Base-by-base conservation (phyloP, 2,888 invertebrate species). In the Gnatocerus cornutus region DNA sequence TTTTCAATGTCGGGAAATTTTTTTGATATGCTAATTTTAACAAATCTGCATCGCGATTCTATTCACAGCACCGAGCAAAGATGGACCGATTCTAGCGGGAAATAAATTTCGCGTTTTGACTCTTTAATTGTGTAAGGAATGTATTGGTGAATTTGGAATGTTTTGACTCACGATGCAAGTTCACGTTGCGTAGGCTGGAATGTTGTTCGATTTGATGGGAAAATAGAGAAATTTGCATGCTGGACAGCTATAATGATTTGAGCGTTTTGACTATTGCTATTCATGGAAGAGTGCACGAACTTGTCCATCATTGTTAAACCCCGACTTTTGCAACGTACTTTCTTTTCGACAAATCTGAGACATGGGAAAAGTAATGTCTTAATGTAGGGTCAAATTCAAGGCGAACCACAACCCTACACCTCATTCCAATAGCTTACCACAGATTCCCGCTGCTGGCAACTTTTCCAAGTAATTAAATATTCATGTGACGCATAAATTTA, bases 201-300 rank as follows among this genome's bases (percentile, higher is more conserved):
- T 73, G 73, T 58, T 64, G 71, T 59, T 70, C 61, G 56, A 68
- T 66, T 71, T 66, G 65, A 72, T 63, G 56, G 29, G 63, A 63
- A 63, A 55, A 50, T 50, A 43, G 41, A 37, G 37, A 21, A 56
- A 37, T 21, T 55, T 27, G 68, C 65, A 65, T 71, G 71, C 53
- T 71, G 74, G 69, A 37, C 33, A 48, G 29, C n/a, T 10, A 27
- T 50, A 46, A 16, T 46, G 4, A 46, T 21, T 46, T 21, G n/a
- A n/a, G 13, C 46, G 16, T 46, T 46, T 46, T 46, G 46, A 46
- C 46, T 41, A 39, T 39, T 39, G 8, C 39, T n/a, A 41, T 41
- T 41, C 41, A 12, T 9, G 33, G 5, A 13, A 41, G 41, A 41
- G n/a, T 37, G 37, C 41, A 41, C 41, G 41, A 41, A 41, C 41